Percentiles rank a stretch among this genome's conserved stretches.
Evolutionary conservation across 2,888 invertebrate genomes (phyloP).

Genomic region (Oscheius sp.): DNA sequence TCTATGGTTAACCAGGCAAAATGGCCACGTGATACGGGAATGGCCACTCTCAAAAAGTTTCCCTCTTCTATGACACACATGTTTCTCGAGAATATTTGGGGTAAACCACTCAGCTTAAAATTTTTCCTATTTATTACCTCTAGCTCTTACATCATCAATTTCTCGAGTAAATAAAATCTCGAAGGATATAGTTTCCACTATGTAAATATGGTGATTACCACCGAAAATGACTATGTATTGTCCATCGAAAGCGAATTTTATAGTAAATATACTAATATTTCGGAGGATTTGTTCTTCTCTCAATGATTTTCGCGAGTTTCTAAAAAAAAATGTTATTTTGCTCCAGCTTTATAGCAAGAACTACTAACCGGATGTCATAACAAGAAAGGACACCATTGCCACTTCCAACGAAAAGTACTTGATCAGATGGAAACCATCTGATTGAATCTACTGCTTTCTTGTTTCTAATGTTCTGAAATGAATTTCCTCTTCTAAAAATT

Average conservation of each 20-base stretch:
- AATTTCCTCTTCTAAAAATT: background rate
- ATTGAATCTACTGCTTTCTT: slow-evolving; percentile 3
- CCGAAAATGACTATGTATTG: slow-evolving; percentile 5
- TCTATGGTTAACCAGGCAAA: slow-evolving; percentile 11
- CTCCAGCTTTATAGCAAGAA: background rate
- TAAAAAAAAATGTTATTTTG: background rate
- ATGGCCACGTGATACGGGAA: background rate
- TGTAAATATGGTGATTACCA: background rate
- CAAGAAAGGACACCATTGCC: background rate
- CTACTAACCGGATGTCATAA: slow-evolving; percentile 19
- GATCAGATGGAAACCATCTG: slow-evolving; percentile 11
- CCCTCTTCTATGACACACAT: slow-evolving; percentile 12
- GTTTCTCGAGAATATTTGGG: too few relatives aligned
- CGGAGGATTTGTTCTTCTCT: background rate
- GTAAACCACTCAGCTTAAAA: too few relatives aligned
- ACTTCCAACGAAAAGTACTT: background rate
- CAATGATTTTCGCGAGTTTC: background rate
- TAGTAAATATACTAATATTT: background rate
- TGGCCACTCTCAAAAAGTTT: background rate
- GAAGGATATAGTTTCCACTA: background rate
- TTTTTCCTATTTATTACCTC: too few relatives aligned
- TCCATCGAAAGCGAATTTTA: slow-evolving; percentile 19
- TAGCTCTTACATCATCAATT: background rate
- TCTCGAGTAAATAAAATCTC: background rate
- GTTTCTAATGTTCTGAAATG: slow-evolving; percentile 7